Evolutionary conservation across 2,888 invertebrate species (phyloP).

Genomic region (Sminthurinus aureus): DNA sequence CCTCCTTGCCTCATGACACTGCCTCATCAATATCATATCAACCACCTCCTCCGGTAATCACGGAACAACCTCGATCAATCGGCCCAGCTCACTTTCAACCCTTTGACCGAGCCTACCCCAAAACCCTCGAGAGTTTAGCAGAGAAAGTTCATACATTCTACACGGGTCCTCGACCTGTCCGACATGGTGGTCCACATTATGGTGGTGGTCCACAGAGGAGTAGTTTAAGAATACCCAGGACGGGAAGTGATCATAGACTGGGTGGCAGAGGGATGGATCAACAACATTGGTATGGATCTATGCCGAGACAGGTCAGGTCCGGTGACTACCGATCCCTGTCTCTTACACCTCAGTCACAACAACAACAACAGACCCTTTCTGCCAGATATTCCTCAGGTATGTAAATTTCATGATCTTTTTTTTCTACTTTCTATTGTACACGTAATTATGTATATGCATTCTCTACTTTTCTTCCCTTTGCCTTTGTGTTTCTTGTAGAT

Average conservation of each 20-base stretch:
- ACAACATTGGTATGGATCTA: slow-evolving; percentile 58
- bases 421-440: too few species aligned
- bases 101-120: slow-evolving; percentile 85
- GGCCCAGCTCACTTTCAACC: slow-evolving; percentile 82
- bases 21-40: slow-evolving; percentile 76
- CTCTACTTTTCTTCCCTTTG: too few species aligned
- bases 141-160: slow-evolving; percentile 93
- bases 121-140: slow-evolving; percentile 85
- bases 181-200: slow-evolving; percentile 52
- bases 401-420: too few species aligned
- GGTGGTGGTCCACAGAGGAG: slow-evolving; percentile 3
- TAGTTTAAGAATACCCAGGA: slow-evolving; percentile 70
- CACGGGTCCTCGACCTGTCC: slow-evolving; percentile 64
- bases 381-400: slow-evolving; percentile 58
- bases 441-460: too few species aligned
- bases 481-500: too few species aligned
- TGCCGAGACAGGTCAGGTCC: slow-evolving; percentile 57
- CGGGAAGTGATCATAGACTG: slow-evolving; percentile 87
- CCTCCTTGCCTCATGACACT: slow-evolving; percentile 64
- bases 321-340: slow-evolving; percentile 48
- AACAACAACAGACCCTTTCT: slow-evolving; percentile 47
- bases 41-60: slow-evolving; percentile 81
- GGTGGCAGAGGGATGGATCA: slow-evolving; percentile 48
- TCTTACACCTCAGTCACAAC: slow-evolving; percentile 33
- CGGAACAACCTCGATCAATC: slow-evolving; percentile 79